Evolutionary conservation across 2,888 invertebrate genomes (phyloP), one percentile per base, ranked within the genome.

Genomic region (Nineta flava): DNA sequence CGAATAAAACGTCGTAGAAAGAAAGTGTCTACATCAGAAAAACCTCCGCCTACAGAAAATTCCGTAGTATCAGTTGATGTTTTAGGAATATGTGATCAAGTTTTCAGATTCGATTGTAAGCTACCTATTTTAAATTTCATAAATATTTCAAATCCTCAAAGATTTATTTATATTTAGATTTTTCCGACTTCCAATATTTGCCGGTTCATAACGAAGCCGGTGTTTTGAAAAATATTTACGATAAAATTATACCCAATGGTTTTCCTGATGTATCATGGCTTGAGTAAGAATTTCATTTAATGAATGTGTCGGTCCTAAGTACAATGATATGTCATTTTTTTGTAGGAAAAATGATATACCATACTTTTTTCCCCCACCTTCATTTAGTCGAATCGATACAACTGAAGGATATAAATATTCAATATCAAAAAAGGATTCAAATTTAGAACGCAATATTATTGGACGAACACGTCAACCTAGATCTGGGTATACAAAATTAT

Each of bases 171-270:
- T 5, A 6, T 26, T 6, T 64, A 91, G 91, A 79, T 54, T 69
- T 94, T 60, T 84, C 83, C 63, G 96, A 97, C 67, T 96, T 90
- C 65, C 95, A 96, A 67, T 96, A 83, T 63, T 67, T 96, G 52
- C 91, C 96, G 2, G 70, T 93, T 56, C 65, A 68, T 54, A 64
- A 72, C 53, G 60, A 62, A 13, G 59, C 63, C 34, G 67, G 68
- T 9, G 66, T 70, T 51, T 65, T 74, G 17, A 69, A 75, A 55
- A 81, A 78, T 60, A 68, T 83, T 41, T 71, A 81, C 56, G 73
- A 83, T 38, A 66, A 75, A 48, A 66, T 87, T 47, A 61, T 83
- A 48, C 87, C 87, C 0, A 56, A 60, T 16, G 60, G 63, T 49
- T 57, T 70, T 12, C 72, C 74, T 7, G 67, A 70, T 15, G 60